Evolutionary conservation across 1,140 invertebrate species (phyloP), one percentile per base, ranked within the genome.

Genomic region (Philopotamus ludificatus): DNA sequence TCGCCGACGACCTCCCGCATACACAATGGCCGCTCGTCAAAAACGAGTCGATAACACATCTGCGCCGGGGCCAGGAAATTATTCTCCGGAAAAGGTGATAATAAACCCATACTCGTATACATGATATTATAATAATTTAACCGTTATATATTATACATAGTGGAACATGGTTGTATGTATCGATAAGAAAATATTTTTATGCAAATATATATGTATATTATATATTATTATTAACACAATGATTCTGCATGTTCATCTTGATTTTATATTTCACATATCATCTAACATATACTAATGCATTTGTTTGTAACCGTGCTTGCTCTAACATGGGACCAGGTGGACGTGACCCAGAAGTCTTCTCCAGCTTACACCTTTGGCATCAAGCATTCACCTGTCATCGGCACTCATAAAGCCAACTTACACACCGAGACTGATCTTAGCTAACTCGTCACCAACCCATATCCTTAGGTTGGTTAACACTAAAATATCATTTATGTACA

Each of bases 331-430:
- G n/a, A 44, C 8, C 73, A 81, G 78, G 79, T 81, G 58, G 79
- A 76, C 74, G 77, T 79, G 73, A 80, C 74, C 57, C 72, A 79
- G 54, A 77, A 76, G 21, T 78, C 77, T 74, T 79, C 82, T 42
- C 87, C 88, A 42, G 82, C 84, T 45, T 87, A 87, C 72, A 87
- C 87, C 12, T 91, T 92, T 74, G 90, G 90, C 62, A 89, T 92
- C 68, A 83, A 86, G 62, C 90, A 92, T 72, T 89, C 88, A 22
- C 84, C 80, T 47, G 90, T 86, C 73, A 81, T 82, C 63, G 86
- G 85, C 45, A 81, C 76, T 66, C 66, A 75, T 8, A 66, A 62
- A 57, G 58, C 68, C 41, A 44, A 60, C 59, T 47, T 70, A 23
- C 45, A 50, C 12, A 44, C 49, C 41, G 68, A 70, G 45, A 64